phyloP scores from a whole-genome alignment of 92 coral and sea anemone species.

The Phenganax marumi region DNA sequence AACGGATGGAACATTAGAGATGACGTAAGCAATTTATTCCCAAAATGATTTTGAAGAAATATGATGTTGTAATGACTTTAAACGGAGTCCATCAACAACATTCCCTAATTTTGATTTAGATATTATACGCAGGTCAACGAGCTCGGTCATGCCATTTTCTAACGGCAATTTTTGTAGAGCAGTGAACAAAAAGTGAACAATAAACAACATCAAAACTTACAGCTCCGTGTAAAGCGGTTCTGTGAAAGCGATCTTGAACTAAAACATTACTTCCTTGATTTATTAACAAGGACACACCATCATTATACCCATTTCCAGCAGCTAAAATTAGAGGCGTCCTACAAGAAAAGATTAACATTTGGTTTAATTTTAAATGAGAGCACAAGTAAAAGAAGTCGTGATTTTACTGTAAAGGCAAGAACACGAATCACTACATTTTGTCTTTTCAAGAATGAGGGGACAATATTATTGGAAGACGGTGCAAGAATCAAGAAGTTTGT shows the following conservation, averaged over 20 bases:
- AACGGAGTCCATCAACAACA: no score
- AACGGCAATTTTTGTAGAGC: no score
- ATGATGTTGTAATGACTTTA: background rate
- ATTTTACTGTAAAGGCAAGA: no score
- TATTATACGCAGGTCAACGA: no score
- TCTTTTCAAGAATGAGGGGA: no score
- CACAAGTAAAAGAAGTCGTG: background rate
- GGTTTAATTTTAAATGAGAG: background rate
- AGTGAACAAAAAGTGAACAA: background rate
- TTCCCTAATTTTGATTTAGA: no score
- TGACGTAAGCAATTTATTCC: no score
- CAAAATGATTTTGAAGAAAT: background rate
- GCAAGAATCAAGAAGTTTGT: no score
- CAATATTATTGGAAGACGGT: no score
- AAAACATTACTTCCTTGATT: constrained; percentile 85
- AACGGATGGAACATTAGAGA: no score
- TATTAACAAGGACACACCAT: constrained; percentile 77
- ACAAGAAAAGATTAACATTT: background rate
- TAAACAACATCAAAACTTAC: constrained; percentile 54
- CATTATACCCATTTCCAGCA: constrained; percentile 84
- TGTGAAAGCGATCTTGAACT: constrained; percentile 73
- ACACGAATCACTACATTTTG: no score
- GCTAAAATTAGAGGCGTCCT: constrained; percentile 95
- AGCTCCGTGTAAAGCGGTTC: constrained; percentile 91
- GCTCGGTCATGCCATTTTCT: no score